Conservation (phyloP, 2,113 vertebrate genomes). For the Pomatostomus ruficeps region DNA sequence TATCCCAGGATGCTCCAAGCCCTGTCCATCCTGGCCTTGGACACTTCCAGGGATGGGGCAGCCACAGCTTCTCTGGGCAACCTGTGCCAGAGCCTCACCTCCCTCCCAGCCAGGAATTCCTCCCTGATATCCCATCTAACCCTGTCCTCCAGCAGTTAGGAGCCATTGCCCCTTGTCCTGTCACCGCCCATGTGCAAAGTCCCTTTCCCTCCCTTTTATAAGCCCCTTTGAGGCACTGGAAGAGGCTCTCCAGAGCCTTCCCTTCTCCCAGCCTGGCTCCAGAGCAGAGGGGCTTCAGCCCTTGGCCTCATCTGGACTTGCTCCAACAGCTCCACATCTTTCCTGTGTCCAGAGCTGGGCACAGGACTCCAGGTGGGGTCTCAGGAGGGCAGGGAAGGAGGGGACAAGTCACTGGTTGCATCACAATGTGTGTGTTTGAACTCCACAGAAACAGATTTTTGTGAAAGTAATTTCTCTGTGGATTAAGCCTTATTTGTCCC, state of each 20-base stretch:
- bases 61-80: not conserved
- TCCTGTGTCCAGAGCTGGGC: not conserved
- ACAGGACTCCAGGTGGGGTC: not conserved
- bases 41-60: not conserved
- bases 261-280: not conserved
- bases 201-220: not conserved
- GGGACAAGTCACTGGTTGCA: not conserved
- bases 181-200: not conserved
- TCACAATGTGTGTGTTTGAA: not conserved
- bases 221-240: not conserved
- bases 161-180: not conserved
- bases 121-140: too few species aligned
- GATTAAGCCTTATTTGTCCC: not conserved
- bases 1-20: rapidly evolving
- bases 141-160: not conserved
- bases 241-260: not conserved
- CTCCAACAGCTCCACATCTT: not conserved
- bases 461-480: not conserved
- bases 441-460: not conserved
- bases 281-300: not conserved
- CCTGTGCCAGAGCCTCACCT: not conserved
- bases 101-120: not conserved
- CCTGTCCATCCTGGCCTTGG: rapidly evolving
- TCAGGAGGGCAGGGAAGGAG: not conserved
- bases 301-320: not conserved